Conservation (phyloP, 2,113 vertebrate species). For the Callocephalon fimbriatum region DNA sequence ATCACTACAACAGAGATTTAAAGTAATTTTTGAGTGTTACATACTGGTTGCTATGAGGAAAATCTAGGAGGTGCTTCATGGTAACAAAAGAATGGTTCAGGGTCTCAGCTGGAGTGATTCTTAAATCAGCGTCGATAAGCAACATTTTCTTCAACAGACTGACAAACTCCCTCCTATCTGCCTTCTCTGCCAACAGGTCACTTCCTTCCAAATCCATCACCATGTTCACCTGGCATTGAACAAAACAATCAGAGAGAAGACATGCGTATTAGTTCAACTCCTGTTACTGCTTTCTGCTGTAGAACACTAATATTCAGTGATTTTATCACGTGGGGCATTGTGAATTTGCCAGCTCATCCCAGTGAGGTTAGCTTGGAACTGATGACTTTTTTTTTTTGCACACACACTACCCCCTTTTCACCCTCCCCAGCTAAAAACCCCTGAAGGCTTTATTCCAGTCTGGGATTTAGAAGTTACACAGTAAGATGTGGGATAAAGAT, state of each 20-base stretch:
- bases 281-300: neutral
- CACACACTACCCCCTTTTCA: neutral
- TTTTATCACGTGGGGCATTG: fast-evolving
- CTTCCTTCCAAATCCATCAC: constrained; percentile 98
- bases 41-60: constrained; percentile 98
- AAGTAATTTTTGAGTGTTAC: constrained; percentile 30
- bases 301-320: neutral
- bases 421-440: neutral
- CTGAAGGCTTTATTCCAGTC: neutral
- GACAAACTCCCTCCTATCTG: constrained; percentile 96
- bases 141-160: constrained; percentile 97
- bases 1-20: neutral
- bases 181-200: constrained; percentile 95
- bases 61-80: constrained; percentile 98
- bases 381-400: neutral
- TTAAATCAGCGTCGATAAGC: constrained; percentile 94
- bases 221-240: constrained; percentile 91
- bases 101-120: constrained; percentile 90
- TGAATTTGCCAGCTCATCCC: neutral
- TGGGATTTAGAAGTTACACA: neutral
- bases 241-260: neutral
- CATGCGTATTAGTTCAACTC: fast-evolving
- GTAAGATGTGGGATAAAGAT: neutral
- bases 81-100: constrained; percentile 95
- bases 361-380: neutral